Evolutionary conservation across 2,113 vertebrate genomes (phyloP).

Genomic region (Uropsilus gracilis): DNA sequence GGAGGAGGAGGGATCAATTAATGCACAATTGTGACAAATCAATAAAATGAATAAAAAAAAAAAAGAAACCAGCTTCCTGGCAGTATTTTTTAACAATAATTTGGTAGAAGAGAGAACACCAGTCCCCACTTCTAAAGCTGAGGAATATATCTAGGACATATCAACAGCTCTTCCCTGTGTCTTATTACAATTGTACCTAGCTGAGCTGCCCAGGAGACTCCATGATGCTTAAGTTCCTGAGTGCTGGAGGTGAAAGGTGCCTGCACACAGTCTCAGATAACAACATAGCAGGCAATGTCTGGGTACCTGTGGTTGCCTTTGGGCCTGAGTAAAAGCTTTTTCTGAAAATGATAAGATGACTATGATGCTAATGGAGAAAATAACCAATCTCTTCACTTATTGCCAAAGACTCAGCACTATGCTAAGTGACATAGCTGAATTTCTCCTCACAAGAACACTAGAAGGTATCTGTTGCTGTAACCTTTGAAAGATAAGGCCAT

Average conservation of each 20-base stretch:
- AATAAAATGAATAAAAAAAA: too few relatives aligned
- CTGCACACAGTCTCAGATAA: neutral
- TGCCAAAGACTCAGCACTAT: neutral
- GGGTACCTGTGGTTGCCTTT: neutral
- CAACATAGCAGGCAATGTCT: neutral
- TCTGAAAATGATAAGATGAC: slow-evolving; percentile 4
- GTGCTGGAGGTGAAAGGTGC: neutral
- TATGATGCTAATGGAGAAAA: neutral
- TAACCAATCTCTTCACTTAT: neutral
- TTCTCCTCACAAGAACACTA: neutral
- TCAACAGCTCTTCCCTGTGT: neutral
- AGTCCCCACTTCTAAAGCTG: neutral
- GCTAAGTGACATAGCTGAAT: neutral
- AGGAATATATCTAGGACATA: neutral
- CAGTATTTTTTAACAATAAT: neutral
- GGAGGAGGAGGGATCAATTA: too few relatives aligned
- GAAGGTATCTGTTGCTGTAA: neutral
- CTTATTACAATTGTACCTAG: neutral
- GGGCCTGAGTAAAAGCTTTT: neutral
- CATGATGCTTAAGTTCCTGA: neutral
- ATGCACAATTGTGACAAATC: too few relatives aligned
- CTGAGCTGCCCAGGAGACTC: neutral
- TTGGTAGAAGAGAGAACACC: neutral
- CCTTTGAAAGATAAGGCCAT: slow-evolving; percentile 19
- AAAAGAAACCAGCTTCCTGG: too few relatives aligned